These are phyloP conservation scores for Orchesella flavescens DNA, from an alignment of 2,888 invertebrate genomes.

Conservation along the genomic window DNA sequence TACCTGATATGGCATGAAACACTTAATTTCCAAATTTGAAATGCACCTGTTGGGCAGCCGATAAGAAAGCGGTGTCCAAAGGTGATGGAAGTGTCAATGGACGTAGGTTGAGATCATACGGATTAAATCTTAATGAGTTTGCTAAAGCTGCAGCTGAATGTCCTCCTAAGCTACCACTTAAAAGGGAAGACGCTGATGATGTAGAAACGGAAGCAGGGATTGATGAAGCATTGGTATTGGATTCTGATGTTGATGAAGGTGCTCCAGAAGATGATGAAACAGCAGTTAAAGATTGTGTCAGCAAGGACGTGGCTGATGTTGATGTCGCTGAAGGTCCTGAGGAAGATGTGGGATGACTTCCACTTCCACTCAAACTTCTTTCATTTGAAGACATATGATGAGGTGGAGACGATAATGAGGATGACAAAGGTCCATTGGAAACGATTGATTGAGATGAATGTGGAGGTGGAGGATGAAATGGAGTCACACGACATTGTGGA, in stretches of 20 bases:
- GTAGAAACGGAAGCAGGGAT: conserved; percentile 4
- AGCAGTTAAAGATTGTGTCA: neutral
- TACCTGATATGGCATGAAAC: too few relatives aligned
- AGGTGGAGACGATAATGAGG: conserved; percentile 36
- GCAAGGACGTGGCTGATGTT: neutral
- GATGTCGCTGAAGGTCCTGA: conserved; percentile 25
- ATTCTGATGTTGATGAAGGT: too few relatives aligned
- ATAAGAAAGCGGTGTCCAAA: conserved; percentile 87
- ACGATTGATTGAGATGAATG: conserved; percentile 70
- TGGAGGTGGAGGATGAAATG: conserved; percentile 66
- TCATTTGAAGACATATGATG: conserved; percentile 30
- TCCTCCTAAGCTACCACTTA: conserved; percentile 34
- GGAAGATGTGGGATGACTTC: conserved; percentile 24
- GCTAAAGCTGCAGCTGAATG: conserved; percentile 74
- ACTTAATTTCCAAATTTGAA: conserved; percentile 14
- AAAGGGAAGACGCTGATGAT: conserved; percentile 40
- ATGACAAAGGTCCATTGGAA: conserved; percentile 18
- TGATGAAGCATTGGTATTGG: neutral
- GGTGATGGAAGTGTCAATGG: conserved; percentile 78
- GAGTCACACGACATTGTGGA: conserved; percentile 68
- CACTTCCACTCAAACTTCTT: conserved; percentile 35
- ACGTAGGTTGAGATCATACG: conserved; percentile 70
- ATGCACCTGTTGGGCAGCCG: conserved; percentile 86
- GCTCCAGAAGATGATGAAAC: neutral
- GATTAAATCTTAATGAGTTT: conserved; percentile 68